These are phyloP conservation scores for Leucopsar rothschildi DNA, from an alignment of 2,113 vertebrate species.

Conservation along the genomic window DNA sequence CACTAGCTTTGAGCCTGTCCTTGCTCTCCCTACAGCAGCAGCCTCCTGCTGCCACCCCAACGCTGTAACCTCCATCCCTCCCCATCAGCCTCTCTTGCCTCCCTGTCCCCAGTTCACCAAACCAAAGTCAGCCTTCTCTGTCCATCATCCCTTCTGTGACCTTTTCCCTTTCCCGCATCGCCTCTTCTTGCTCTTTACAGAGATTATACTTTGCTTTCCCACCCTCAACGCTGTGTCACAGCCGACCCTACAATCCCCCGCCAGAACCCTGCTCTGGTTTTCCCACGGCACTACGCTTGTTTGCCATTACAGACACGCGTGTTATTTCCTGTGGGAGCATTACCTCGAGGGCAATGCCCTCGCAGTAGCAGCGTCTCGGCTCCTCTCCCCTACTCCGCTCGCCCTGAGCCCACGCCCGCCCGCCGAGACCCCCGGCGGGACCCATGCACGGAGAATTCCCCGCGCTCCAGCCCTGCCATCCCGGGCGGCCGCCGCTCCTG, in stretches of 20 bases:
- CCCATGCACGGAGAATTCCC: background rate
- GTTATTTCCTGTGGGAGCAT: background rate
- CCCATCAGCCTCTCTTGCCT: accelerated
- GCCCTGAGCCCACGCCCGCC: background rate
- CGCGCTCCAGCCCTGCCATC: background rate
- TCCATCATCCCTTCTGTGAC: background rate
- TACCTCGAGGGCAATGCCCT: background rate
- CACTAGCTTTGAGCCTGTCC: background rate
- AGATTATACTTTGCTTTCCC: accelerated
- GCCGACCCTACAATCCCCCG: background rate
- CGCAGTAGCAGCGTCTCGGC: background rate
- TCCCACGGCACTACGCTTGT: background rate
- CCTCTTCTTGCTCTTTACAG: background rate
- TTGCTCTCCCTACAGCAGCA: background rate
- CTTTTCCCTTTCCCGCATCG: background rate
- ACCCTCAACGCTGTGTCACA: background rate
- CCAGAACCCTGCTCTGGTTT: background rate
- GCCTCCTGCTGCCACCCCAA: background rate
- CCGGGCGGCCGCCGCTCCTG: background rate
- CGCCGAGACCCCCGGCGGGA: background rate
- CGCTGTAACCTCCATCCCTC: background rate
- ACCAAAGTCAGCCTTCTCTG: accelerated
- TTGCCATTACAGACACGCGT: background rate
- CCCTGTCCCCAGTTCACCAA: background rate
- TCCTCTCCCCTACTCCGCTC: accelerated